Base-by-base conservation (phyloP, 2,888 invertebrate species). In the Imbricaverruca yamaguchii region DNA sequence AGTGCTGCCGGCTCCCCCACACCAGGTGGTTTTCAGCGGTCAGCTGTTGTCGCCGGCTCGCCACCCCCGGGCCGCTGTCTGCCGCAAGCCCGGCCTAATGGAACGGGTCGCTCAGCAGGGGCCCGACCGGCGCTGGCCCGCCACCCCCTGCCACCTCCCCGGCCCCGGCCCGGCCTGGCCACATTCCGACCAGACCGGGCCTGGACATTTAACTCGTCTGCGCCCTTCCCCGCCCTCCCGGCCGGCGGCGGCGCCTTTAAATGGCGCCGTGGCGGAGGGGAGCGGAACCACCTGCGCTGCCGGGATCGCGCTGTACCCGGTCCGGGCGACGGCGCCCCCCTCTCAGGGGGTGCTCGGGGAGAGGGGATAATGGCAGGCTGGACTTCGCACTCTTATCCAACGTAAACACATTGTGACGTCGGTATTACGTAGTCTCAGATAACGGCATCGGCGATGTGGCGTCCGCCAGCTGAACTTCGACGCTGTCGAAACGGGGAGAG, bases 151-250 rank as follows among this genome's bases (percentile, higher is more conserved):
- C 7, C 18, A 1, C 21, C 61, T 18, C 61, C n/a, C 63, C 63
- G 9, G 63, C 61, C n/a, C 63, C 63, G 9, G 63, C n/a, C 63
- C n/a, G 63, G n/a, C n/a, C 63, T 21, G 39, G 39, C 39, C 39
- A 39, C 69, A 69, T 69, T 69, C 69, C 69, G 69, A 25, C 15
- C 3, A 13, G 39, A 25, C 69, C 18, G 18, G 13, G 25, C 13
- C 25, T 39, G 69, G 69, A 39, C 39, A 25, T 69, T 69, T 69
- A 69, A 69, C 69, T 69, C 69, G 69, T 39, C 69, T 39, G 69
- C 69, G 13, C 69, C 15, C 39, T 39, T 3, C 63, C 7, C 9
- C 9, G 2, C 61, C 63, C 69, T 15, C 10, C 15, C 39, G 39
- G 67, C 25, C 12, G 11, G 25, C 67, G 67, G 63, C 67, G 67